phyloP scores from a whole-genome alignment of 2,888 invertebrate species.

The Proisotoma minuta region DNA sequence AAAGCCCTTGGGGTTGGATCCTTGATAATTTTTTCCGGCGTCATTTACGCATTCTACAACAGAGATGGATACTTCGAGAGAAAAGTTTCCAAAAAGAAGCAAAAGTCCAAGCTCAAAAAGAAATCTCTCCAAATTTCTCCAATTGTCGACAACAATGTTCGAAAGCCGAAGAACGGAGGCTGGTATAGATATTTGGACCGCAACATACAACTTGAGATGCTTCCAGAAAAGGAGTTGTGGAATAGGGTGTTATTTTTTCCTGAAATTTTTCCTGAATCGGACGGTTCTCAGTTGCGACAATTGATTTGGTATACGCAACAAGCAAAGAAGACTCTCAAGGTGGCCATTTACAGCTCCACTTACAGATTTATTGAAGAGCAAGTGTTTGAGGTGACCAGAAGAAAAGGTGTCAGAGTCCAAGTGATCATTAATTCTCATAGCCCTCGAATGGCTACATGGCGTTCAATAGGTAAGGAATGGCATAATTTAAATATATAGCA shows the following conservation, averaged over 20 bases:
- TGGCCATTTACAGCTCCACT: conserved; percentile 16
- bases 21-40: no score
- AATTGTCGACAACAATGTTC: not conserved
- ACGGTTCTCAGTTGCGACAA: conserved; percentile 12
- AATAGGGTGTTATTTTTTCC: conserved; percentile 32
- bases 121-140: no score
- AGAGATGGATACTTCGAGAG: no score
- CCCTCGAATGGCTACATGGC: not conserved
- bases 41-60: no score
- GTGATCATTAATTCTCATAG: conserved; percentile 4
- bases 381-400: conserved; percentile 1
- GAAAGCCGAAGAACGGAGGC: not conserved
- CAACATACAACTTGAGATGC: not conserved
- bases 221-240: conserved; percentile 18
- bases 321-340: conserved; percentile 9
- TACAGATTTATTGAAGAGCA: conserved; percentile 15
- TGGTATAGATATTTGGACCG: not conserved
- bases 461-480: not conserved
- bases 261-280: conserved; percentile 19
- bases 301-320: conserved; percentile 31
- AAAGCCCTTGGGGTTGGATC: no score
- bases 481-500: not conserved
- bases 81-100: no score
- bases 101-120: not conserved
- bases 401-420: conserved; percentile 9